Conservation (phyloP, 2,797 vertebrate genomes). For the Percopsis omiscomaycus region DNA sequence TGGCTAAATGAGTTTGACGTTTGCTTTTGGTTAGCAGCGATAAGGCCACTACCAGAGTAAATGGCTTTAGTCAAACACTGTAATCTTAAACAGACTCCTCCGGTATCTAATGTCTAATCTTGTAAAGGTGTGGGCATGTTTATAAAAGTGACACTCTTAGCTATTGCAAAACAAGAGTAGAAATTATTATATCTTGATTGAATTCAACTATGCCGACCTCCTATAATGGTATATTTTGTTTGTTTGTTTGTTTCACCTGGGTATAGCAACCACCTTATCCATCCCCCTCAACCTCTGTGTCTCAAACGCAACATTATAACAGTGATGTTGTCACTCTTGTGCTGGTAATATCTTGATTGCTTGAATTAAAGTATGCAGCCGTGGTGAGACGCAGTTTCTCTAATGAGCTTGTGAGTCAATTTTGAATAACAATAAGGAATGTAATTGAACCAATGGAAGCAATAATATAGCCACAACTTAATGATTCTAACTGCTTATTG, state of each 20-base stretch:
- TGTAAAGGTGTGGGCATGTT: conserved; percentile 35
- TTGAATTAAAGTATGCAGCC: not conserved
- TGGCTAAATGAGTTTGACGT: conserved; percentile 24
- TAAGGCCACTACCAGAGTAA: conserved; percentile 37
- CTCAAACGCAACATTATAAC: not conserved
- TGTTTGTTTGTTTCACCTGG: too few species aligned
- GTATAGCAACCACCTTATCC: not conserved
- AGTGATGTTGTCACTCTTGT: not conserved
- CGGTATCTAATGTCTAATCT: conserved; percentile 31
- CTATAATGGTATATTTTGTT: not conserved
- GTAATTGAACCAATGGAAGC: not conserved
- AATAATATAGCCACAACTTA: not conserved
- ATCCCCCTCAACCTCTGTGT: not conserved
- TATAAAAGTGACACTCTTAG: conserved; percentile 28
- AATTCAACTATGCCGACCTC: not conserved
- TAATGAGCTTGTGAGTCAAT: not conserved
- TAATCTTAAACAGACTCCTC: conserved; percentile 41
- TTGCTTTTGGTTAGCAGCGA: conserved; percentile 33
- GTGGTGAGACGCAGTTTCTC: too few species aligned
- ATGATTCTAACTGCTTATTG: not conserved
- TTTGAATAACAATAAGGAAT: not conserved
- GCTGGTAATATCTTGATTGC: not conserved
- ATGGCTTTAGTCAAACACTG: conserved; percentile 48
- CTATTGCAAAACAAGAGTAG: not conserved
- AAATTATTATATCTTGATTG: conserved; percentile 7